Base-by-base conservation (phyloP, 2,888 invertebrate species). In the Troides helena region DNA sequence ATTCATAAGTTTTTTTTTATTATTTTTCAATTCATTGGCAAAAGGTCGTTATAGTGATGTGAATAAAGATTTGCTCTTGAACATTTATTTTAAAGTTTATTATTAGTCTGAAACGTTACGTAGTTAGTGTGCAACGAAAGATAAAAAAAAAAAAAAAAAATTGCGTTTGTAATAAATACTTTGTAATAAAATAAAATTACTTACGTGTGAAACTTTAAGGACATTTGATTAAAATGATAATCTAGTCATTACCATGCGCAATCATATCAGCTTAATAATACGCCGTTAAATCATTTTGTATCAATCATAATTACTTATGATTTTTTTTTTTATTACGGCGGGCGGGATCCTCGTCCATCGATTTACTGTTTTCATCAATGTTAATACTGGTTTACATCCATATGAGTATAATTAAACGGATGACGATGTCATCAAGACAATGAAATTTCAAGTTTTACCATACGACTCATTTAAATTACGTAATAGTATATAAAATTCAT, bases 331-430 rank as follows among this genome's bases (percentile, higher is more conserved):
- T 50, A 65, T 65, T 65, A 65, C n/a, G n/a, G 25, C 59, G 46
- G 65, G 65, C 65, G 65, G 60, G 30, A 66, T 66, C 60, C 50
- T 66, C 59, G 46, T 30, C 50, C 36, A 39, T 53, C 53, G 65
- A 60, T 50, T 18, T 61, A 61, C 53, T 39, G 23, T 67, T 61
- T 62, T 56, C 23, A 59, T 30, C 25, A 21, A 74, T 62, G 50
- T 25, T 30, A 10, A 30, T 62, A 18, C 75, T 79, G 73, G 67
- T 76, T 83, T 82, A 83, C 80, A 83, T 80, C 78, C 78, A 77
- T 81, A 81, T 81, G 78, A 78, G 74, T 83, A 80, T 84, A 84
- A 83, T 83, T 84, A 84, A 76, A 81, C 73, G 75, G 76, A 56
- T 75, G 73, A 71, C 77, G 74, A 75, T 76, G 74, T 78, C 76